These are phyloP conservation scores for Eledone cirrhosa DNA, from an alignment of 2,888 invertebrate species.

Conservation along the genomic window DNA sequence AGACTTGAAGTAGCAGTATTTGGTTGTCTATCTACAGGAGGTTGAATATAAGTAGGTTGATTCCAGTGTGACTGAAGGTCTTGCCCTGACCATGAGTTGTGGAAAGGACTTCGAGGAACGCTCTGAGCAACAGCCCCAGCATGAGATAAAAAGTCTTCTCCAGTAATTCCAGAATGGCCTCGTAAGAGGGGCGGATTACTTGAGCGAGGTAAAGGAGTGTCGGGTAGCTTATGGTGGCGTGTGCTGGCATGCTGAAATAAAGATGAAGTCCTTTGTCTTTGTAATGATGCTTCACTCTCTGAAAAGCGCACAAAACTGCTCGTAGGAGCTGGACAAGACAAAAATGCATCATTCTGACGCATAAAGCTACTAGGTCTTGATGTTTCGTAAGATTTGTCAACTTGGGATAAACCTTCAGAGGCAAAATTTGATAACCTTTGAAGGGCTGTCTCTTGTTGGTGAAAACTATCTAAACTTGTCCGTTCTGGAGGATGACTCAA, in stretches of 20 bases:
- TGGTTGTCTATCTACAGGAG: constrained; percentile 47
- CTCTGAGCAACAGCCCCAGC: constrained; percentile 49
- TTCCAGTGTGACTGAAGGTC: constrained; percentile 57
- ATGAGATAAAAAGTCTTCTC: constrained; percentile 53
- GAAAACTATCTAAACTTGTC: constrained; percentile 11
- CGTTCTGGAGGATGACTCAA: constrained; percentile 27
- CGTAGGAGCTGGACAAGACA: constrained; percentile 38
- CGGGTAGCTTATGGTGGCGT: constrained; percentile 51
- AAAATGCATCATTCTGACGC: constrained; percentile 39
- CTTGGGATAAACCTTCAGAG: constrained; percentile 39
- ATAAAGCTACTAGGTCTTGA: constrained; percentile 39
- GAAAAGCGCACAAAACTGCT: constrained; percentile 51
- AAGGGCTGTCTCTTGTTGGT: constrained; percentile 38
- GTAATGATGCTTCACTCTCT: constrained; percentile 56
- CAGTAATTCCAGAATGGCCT: constrained; percentile 47
- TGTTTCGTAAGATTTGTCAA: constrained; percentile 39
- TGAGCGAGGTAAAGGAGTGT: constrained; percentile 44
- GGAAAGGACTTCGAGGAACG: constrained; percentile 58
- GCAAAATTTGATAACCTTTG: constrained; percentile 41
- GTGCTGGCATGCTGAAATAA: constrained; percentile 30
- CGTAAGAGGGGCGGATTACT: constrained; percentile 47
- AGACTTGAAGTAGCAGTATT: constrained; percentile 51
- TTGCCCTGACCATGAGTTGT: constrained; percentile 56
- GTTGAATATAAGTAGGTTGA: constrained; percentile 54
- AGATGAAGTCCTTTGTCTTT: constrained; percentile 46